Evolutionary conservation across 2,888 invertebrate genomes (phyloP).

Genomic region (Cryptocheilus praepositus): DNA sequence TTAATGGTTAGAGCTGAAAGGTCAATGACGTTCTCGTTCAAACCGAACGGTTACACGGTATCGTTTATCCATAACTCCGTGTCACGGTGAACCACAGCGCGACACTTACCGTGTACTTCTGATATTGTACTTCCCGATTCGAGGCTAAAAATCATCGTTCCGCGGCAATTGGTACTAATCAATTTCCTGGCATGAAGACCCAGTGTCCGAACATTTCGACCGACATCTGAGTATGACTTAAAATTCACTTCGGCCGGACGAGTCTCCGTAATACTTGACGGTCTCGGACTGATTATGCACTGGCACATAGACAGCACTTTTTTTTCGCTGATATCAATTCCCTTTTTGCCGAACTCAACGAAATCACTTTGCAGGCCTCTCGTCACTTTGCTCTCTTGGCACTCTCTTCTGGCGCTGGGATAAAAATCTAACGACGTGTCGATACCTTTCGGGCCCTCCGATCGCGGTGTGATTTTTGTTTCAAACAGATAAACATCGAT

Average conservation of each 20-base stretch:
- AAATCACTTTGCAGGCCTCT: background rate
- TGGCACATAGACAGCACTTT: conserved; percentile 34
- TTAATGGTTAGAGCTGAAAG: background rate
- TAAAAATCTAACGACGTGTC: background rate
- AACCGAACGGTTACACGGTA: background rate
- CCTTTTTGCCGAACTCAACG: background rate
- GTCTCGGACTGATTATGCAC: conserved; percentile 21
- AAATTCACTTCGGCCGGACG: conserved; percentile 10
- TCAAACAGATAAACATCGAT: conserved; percentile 34
- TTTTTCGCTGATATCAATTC: conserved; percentile 23
- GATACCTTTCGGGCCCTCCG: conserved; percentile 7
- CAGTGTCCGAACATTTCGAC: conserved; percentile 15
- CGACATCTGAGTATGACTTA: conserved; percentile 12
- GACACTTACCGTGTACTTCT: conserved; percentile 45
- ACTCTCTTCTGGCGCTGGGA: background rate
- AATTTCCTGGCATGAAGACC: conserved; percentile 20
- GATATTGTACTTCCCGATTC: conserved; percentile 25
- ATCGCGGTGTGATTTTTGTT: conserved; percentile 27
- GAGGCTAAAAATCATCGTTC: conserved; percentile 31
- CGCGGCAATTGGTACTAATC: conserved; percentile 5
- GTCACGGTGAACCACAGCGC: background rate
- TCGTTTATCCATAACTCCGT: background rate
- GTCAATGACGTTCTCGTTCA: background rate
- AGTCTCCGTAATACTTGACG: conserved; percentile 20
- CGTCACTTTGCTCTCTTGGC: background rate